Evolutionary conservation across 2,888 invertebrate species (phyloP).

Genomic region (Dascillus cervinus): DNA sequence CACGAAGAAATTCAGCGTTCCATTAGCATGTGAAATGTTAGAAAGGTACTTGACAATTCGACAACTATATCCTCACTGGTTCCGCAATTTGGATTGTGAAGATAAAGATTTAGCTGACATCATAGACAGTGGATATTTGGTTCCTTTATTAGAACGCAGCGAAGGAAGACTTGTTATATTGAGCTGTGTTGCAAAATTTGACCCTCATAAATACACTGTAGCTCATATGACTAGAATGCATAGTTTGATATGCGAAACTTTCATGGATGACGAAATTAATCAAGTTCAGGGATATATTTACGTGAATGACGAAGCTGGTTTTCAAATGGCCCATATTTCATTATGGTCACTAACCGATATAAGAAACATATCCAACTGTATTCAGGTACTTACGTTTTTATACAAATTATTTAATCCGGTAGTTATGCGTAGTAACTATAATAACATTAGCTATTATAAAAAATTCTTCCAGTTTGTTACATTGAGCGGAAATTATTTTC

Average conservation of each 20-base stretch:
- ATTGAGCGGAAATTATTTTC: too few relatives aligned
- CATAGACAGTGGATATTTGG: constrained; percentile 70
- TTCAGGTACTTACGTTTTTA: too few relatives aligned
- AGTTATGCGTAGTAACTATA: too few relatives aligned
- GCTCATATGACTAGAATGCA: constrained; percentile 80
- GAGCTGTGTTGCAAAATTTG: constrained; percentile 63
- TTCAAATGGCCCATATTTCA: constrained; percentile 76
- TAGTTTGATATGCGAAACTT: constrained; percentile 74
- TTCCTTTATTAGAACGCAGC: constrained; percentile 68
- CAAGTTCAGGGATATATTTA: constrained; percentile 80
- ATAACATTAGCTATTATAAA: too few relatives aligned
- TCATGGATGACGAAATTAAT: constrained; percentile 78
- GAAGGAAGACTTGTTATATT: constrained; percentile 71
- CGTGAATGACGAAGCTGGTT: constrained; percentile 73
- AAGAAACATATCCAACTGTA: constrained; percentile 66
- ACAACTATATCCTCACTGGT: constrained; percentile 81
- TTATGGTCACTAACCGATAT: constrained; percentile 77
- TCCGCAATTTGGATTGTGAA: constrained; percentile 68
- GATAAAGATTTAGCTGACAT: constrained; percentile 75
- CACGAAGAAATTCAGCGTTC: constrained; percentile 81
- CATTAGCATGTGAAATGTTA: constrained; percentile 78
- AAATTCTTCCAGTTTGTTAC: too few relatives aligned
- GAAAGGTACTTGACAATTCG: constrained; percentile 81
- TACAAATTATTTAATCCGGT: too few relatives aligned
- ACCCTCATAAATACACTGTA: constrained; percentile 52